Conservation (phyloP, 2,797 vertebrate genomes). For the Cyprinodon diabolis region DNA sequence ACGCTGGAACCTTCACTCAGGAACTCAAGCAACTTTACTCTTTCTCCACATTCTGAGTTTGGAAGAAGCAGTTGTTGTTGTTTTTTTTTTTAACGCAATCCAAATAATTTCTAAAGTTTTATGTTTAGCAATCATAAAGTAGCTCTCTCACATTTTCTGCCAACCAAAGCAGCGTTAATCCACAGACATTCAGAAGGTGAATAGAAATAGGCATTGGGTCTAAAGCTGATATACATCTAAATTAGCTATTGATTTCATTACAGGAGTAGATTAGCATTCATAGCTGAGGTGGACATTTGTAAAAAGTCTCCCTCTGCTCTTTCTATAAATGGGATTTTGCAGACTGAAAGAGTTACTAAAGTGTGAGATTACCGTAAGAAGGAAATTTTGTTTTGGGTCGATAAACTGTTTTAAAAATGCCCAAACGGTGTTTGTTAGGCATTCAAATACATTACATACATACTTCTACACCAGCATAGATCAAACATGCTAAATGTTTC, state of each 20-base stretch:
- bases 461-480: not conserved
- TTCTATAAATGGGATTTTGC: not conserved
- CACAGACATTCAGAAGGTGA: no score
- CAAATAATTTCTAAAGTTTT: not conserved
- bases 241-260: not conserved
- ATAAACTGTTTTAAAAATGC: not conserved
- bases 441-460: not conserved
- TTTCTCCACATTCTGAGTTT: not conserved
- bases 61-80: not conserved
- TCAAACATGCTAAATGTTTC: not conserved
- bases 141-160: not conserved
- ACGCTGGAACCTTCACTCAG: not conserved
- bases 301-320: not conserved
- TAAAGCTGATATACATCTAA: not conserved
- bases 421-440: conserved; percentile 2
- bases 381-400: not conserved
- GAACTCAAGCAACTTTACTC: not conserved
- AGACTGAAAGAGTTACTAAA: not conserved
- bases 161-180: not conserved
- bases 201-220: not conserved
- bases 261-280: not conserved
- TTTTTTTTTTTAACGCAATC: not conserved
- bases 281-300: not conserved
- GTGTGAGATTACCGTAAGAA: not conserved
- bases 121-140: not conserved